Percentiles rank a stretch among this genome's conserved stretches.
These are phyloP conservation scores for Neoniphon sammara DNA, from an alignment of 2,797 vertebrate species.

Conservation along the genomic window DNA sequence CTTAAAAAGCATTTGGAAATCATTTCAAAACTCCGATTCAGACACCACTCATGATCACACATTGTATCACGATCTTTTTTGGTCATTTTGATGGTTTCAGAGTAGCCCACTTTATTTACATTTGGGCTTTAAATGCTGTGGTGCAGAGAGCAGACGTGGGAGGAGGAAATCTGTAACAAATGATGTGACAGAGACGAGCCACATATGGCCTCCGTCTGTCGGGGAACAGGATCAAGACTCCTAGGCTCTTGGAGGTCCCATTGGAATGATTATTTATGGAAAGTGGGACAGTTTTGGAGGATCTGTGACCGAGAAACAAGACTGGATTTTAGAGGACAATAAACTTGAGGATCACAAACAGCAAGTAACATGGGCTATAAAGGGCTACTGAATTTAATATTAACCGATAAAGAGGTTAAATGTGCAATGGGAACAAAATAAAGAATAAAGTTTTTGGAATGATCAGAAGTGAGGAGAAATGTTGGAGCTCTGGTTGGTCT, in stretches of 20 bases:
- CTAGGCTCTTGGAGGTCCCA: conserved; percentile 26
- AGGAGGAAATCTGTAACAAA: conserved; percentile 56
- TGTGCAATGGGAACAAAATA: conserved; percentile 16
- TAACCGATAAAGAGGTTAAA: neutral
- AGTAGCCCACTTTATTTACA: conserved; percentile 30
- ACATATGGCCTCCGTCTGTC: conserved; percentile 76
- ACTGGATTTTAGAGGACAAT: conserved; percentile 18
- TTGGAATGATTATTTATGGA: conserved; percentile 73
- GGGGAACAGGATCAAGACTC: conserved; percentile 57
- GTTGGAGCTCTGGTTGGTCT: conserved; percentile 1
- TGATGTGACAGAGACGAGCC: conserved; percentile 67
- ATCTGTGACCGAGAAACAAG: conserved; percentile 41
- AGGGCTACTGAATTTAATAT: conserved; percentile 31
- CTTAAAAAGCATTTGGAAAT: neutral
- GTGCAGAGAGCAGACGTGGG: conserved; percentile 23
- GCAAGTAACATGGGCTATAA: conserved; percentile 7
- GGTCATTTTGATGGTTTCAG: neutral
- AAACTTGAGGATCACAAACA: conserved; percentile 18
- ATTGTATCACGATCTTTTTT: neutral
- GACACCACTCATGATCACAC: neutral
- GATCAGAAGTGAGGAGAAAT: neutral
- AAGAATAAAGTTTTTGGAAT: too few relatives aligned
- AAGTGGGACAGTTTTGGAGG: conserved; percentile 72
- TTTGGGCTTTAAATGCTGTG: conserved; percentile 22
- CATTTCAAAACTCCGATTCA: neutral